phyloP scores from a whole-genome alignment of 2,888 invertebrate genomes.

The Blastobasis adustella region DNA sequence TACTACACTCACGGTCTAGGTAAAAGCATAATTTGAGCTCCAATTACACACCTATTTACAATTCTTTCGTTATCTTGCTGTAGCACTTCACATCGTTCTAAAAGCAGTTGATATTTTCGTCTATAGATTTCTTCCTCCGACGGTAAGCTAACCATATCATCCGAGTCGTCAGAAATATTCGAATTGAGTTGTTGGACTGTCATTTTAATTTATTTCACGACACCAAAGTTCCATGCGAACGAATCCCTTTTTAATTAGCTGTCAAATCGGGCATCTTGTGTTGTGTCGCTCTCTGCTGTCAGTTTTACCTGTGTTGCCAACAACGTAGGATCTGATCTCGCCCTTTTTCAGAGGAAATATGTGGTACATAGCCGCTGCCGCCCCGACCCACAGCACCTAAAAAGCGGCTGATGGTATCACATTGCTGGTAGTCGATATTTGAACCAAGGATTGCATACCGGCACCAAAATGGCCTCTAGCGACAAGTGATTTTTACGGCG shows the following conservation, averaged over 20 bases:
- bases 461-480: too few species aligned
- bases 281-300: background rate
- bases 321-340: too few species aligned
- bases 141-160: constrained; percentile 72
- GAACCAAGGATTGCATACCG: too few species aligned
- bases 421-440: too few species aligned
- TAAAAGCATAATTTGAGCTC: constrained; percentile 18
- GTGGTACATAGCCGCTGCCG: too few species aligned
- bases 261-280: constrained; percentile 22
- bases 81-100: constrained; percentile 83
- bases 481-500: too few species aligned
- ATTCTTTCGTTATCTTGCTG: constrained; percentile 86
- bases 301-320: too few species aligned
- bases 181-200: constrained; percentile 71
- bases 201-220: constrained; percentile 73
- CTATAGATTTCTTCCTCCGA: constrained; percentile 81
- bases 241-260: constrained; percentile 57
- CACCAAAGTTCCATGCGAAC: constrained; percentile 61
- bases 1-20: constrained; percentile 18
- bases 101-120: constrained; percentile 81
- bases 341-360: too few species aligned
- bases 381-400: too few species aligned
- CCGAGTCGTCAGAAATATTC: constrained; percentile 72
- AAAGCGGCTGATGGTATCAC: too few species aligned
- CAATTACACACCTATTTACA: constrained; percentile 74